Evolutionary conservation across 2,113 vertebrate genomes (phyloP), one percentile per base, ranked within the genome.

Genomic region (Vulpes lagopus): DNA sequence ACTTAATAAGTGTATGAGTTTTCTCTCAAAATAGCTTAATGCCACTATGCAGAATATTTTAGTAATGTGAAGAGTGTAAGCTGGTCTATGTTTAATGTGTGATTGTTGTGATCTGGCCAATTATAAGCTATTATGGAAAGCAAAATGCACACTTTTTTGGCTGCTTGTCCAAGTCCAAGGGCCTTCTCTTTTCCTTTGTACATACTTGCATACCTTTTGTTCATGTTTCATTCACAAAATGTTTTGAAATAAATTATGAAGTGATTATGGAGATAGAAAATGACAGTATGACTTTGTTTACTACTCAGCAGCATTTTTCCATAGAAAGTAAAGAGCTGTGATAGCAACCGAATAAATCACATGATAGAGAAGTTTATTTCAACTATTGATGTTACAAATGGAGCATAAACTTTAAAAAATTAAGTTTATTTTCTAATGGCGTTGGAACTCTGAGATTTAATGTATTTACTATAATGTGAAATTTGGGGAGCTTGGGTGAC

Each of bases 161-260:
- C 16, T 84, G 53, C 12, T 81, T 22, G 38, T 35, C 85, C 80
- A 69, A 59, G 30, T 78, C 9, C 64, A 80, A 65, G 51, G 35
- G 69, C 6, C 17, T 97, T 98, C 27, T 86, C 81, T 0, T 96
- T 96, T 11, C 43, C 22, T 94, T 79, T 65, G 2, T 97, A 11
- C 32, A 49, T 88, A 62, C 53, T 30, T 82, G 80, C 80, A 57
- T 96, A 82, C 76, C 49, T 96, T 98, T 25, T 95, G 88, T 97
- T 97, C 49, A 91, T 97, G 57, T 98, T 98, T 96, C 22, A 93
- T 97, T 98, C 96, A 69, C 82, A 91, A 71, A 96, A 51, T 95
- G 93, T 98, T 98, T 97, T 94, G 96, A 98, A 97, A 97, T 95
- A 83, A 97, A 64, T 97, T 97, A 91, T 95, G 57, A 97, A 98